Evolutionary conservation across 2,888 invertebrate species (phyloP).

Genomic region (Periphyllus acericola): DNA sequence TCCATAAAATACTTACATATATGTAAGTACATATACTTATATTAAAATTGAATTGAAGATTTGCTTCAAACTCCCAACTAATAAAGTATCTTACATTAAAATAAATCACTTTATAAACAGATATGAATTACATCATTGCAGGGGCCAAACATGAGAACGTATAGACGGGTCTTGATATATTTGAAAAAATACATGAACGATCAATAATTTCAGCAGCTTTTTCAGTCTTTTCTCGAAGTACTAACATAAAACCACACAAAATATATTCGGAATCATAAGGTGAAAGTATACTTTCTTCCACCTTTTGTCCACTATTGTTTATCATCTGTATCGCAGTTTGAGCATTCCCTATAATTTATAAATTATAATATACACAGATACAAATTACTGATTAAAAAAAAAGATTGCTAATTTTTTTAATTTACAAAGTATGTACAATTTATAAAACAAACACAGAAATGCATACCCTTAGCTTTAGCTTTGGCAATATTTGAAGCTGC

Average conservation of each 20-base stretch:
- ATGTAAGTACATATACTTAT: too few relatives aligned
- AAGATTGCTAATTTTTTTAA: too few relatives aligned
- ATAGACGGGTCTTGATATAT: background rate
- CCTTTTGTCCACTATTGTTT: background rate
- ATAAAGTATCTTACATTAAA: too few relatives aligned
- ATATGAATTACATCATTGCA: background rate
- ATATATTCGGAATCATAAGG: background rate
- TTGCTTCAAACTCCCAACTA: too few relatives aligned
- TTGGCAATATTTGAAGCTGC: conserved; percentile 81
- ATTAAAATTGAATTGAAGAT: too few relatives aligned
- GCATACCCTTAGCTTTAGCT: conserved; percentile 76
- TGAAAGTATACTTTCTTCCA: background rate
- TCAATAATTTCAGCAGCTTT: background rate
- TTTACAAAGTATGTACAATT: too few relatives aligned
- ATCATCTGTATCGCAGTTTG: background rate
- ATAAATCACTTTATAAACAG: too few relatives aligned
- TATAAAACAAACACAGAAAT: background rate
- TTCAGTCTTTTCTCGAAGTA: background rate
- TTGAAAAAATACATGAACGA: background rate
- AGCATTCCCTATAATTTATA: background rate
- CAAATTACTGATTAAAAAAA: background rate
- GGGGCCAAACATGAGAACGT: background rate
- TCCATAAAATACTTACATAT: too few relatives aligned
- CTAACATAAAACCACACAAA: conserved; percentile 9
- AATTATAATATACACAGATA: background rate